Conservation (phyloP, 1,140 invertebrate species). For the Drosophila kikkawai region DNA sequence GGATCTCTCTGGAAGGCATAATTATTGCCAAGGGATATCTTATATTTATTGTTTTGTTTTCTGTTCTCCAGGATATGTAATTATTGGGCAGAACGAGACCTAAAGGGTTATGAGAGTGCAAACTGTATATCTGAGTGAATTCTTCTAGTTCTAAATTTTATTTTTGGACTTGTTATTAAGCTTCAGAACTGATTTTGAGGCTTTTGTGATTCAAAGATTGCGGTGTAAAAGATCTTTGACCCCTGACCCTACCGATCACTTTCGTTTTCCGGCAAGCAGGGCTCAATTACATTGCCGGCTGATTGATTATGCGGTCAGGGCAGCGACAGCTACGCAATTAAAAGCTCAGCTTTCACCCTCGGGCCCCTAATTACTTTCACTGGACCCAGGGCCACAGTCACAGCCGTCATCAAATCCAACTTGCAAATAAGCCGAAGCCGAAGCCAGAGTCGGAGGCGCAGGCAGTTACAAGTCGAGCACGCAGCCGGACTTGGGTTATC, state of each 20-base stretch:
- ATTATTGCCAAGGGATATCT: constrained; percentile 19
- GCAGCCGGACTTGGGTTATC: constrained; percentile 55
- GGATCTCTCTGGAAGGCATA: constrained; percentile 8
- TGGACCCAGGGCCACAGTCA: constrained; percentile 44
- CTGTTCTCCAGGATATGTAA: background rate
- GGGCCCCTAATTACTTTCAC: constrained; percentile 77
- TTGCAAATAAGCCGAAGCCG: constrained; percentile 59
- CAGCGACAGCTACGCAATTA: constrained; percentile 60
- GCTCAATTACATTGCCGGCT: constrained; percentile 37
- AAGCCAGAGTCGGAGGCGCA: constrained; percentile 26
- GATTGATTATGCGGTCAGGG: constrained; percentile 62
- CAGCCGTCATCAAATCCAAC: constrained; percentile 58
- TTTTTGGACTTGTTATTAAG: background rate
- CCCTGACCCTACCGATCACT: constrained; percentile 42
- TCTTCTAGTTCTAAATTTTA: background rate
- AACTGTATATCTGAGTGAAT: background rate
- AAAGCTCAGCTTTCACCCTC: constrained; percentile 75
- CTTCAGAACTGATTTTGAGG: too few relatives aligned
- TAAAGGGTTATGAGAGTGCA: background rate
- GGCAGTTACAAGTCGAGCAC: constrained; percentile 68
- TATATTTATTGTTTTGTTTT: constrained; percentile 8
- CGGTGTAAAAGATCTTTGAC: constrained; percentile 3
- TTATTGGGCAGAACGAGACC: background rate
- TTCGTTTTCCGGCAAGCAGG: constrained; percentile 38
- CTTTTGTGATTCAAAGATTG: background rate